phyloP scores from a whole-genome alignment of 1,140 invertebrate genomes.

The Episyrphus balteatus region DNA sequence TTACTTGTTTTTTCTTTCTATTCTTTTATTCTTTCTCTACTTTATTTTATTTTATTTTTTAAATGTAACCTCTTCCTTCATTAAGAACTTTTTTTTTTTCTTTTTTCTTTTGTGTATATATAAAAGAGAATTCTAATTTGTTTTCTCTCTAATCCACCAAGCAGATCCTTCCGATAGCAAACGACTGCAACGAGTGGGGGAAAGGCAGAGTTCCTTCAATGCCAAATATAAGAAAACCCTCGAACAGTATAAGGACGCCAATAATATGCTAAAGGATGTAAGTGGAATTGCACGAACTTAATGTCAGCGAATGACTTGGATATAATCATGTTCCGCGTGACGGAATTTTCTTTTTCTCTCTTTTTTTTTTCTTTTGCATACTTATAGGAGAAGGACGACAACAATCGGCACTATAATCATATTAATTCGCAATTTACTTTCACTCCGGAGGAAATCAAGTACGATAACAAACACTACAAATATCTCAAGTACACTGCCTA shows the following conservation, averaged over 20 bases:
- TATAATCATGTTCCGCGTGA: constrained; percentile 9
- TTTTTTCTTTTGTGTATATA: no score
- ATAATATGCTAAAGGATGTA: constrained; percentile 34
- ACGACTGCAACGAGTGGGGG: constrained; percentile 48
- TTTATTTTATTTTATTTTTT: no score
- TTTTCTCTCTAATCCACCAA: not conserved
- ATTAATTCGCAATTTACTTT: constrained; percentile 48
- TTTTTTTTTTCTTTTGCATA: not conserved
- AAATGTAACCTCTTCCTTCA: no score
- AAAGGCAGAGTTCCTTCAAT: constrained; percentile 49
- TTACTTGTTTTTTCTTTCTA: no score
- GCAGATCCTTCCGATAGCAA: constrained; percentile 45
- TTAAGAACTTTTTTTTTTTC: no score
- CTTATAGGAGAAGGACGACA: constrained; percentile 32
- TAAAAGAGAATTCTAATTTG: no score
- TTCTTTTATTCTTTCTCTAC: no score
- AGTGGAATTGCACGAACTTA: constrained; percentile 11
- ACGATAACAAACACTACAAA: constrained; percentile 70
- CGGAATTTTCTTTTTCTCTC: not conserved
- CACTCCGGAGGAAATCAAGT: constrained; percentile 65
- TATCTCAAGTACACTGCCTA: constrained; percentile 67
- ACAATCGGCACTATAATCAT: constrained; percentile 35
- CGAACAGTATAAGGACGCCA: constrained; percentile 27
- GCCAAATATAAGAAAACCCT: constrained; percentile 54
- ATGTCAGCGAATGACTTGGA: not conserved